Evolutionary conservation across 1,140 invertebrate genomes (phyloP).

Genomic region (Myzus persicae): DNA sequence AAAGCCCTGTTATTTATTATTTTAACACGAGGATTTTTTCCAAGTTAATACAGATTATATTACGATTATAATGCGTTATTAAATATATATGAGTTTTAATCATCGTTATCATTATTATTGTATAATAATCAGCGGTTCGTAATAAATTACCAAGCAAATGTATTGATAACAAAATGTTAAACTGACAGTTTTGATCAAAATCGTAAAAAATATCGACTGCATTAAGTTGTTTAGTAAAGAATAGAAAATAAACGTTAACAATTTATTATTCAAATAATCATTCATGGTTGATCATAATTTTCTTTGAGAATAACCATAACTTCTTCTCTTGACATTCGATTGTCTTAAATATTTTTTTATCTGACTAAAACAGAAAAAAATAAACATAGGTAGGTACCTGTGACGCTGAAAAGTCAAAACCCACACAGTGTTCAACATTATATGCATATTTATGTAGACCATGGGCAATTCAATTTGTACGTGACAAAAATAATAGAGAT

Average conservation of each 20-base stretch:
- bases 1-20: neutral
- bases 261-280: neutral
- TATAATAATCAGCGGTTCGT: neutral
- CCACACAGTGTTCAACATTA: neutral
- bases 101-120: neutral
- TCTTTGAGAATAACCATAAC: neutral
- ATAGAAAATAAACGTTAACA: neutral
- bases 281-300: neutral
- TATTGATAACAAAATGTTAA: neutral
- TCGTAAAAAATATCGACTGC: neutral
- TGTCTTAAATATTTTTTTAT: neutral
- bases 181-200: neutral
- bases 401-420: neutral
- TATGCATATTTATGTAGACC: neutral
- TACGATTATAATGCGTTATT: neutral
- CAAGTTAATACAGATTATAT: neutral
- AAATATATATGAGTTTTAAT: neutral
- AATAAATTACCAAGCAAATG: neutral
- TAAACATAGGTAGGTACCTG: too few species aligned
- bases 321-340: neutral
- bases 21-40: slow-evolving; percentile 4
- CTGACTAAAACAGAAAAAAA: neutral
- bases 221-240: neutral
- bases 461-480: neutral
- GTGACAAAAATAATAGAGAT: slow-evolving; percentile 5